phyloP scores from a whole-genome alignment of 2,113 vertebrate species.

The Cyprinodon tularosa region DNA sequence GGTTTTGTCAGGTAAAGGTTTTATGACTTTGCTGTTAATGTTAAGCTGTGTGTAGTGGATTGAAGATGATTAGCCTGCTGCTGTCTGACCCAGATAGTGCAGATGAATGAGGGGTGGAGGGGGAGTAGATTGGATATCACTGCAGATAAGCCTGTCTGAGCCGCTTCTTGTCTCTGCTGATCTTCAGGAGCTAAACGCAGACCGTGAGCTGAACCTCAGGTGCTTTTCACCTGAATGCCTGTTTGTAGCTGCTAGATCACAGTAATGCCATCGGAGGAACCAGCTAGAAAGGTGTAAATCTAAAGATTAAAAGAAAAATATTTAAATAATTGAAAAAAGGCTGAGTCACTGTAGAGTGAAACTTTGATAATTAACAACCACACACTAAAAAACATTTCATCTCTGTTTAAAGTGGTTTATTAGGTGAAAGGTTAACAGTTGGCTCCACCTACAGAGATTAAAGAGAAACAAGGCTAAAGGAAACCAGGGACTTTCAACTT shows the following conservation, averaged over 20 bases:
- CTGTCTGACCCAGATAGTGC: conserved; percentile 40
- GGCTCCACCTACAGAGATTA: conserved; percentile 7
- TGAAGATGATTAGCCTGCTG: conserved; percentile 36
- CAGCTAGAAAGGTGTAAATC: not conserved
- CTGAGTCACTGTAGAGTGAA: not conserved
- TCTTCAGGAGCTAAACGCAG: conserved; percentile 25
- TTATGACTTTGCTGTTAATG: conserved; percentile 1
- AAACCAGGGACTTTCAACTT: conserved; percentile 1
- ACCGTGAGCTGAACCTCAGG: conserved; percentile 2
- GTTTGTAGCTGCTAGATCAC: not conserved
- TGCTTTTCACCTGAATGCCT: conserved; percentile 2
- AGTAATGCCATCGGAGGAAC: not conserved
- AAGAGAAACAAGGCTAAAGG: conserved; percentile 13
- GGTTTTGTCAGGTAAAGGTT: not conserved
- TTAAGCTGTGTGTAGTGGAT: conserved; percentile 3
- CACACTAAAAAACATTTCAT: not conserved
- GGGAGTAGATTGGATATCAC: conserved; percentile 42
- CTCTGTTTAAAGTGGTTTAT: conserved; percentile 21
- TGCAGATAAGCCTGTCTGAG: conserved; percentile 70
- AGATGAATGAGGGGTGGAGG: conserved; percentile 26
- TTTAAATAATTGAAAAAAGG: not conserved
- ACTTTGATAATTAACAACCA: not conserved
- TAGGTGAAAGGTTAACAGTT: conserved; percentile 70
- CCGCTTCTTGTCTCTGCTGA: conserved; percentile 24
- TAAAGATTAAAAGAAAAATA: not conserved